Evolutionary conservation across 92 coral and sea anemone genomes (phyloP), one percentile per base, ranked within the genome.

Genomic region (Zoanthus sociatus): DNA sequence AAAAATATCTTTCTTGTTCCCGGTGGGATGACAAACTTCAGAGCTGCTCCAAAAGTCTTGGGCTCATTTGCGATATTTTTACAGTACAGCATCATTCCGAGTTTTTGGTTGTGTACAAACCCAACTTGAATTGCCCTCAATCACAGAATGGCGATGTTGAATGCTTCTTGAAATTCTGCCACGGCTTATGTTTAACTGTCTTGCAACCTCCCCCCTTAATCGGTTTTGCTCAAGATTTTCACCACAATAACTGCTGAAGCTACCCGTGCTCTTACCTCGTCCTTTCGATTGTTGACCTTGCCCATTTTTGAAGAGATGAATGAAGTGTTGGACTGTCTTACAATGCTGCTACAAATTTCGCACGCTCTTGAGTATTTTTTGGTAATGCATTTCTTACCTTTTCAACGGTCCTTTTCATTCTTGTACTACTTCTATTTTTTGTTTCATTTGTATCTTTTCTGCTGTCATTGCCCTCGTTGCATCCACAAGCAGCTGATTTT

Each of bases 11-110:
- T 14, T 55, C 50, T 77, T 77, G 47, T 54, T 77, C 10, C 82
- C 69, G 3, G 69, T 77, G 12, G 47, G 68, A 17, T 60, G 66
- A 0, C 51, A 77, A 13, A 56, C 10, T 31, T 31, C 53, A 14
- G 26, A 58, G 44, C 71, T 30, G 83, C 83, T 56, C 71, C 68
- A 78, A 60, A 78, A 78, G 31, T 78, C 16, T 16, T 77, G 69
- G 7, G 53, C 48, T 10, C 14, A 1, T 16, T 16, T 78, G 1
- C 70, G 26, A n/a, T 55, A 31, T 11, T 37, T 17, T 4, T 78
- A 71, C 9, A 53, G 11, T 31, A 31, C 0, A 3, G 71, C 2
- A 56, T 78, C 71, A 50, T 8, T 54, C 48, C 69, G 51, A 31
- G 69, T 32, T 42, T 77, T 77, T 48, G 68, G 10, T 9, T 53